Base-by-base conservation (phyloP, 2,113 vertebrate genomes). In the Lasiurus cinereus region DNA sequence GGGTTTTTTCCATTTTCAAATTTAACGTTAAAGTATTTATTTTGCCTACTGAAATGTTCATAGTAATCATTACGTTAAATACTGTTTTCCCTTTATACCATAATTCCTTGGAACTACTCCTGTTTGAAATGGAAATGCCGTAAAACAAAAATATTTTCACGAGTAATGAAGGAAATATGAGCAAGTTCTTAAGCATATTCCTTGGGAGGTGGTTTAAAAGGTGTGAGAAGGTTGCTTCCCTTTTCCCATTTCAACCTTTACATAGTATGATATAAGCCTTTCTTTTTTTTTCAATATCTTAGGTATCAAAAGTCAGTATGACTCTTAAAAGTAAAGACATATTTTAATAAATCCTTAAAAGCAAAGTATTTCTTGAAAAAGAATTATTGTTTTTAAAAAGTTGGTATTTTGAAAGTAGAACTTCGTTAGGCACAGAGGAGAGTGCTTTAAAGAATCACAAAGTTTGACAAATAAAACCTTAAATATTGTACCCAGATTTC, bases 141-240 rank as follows among this genome's bases (percentile, higher is more conserved):
- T 86, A 79, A 95, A 56, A 88, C 31, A 94, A 96, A 88, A 95
- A 94, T 94, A 96, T 90, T 97, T 97, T 94, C 79, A 43, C 31
- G 27, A 91, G 79, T 94, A 80, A 74, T 80, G 89, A 94, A 95
- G 80, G 83, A 91, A 96, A 79, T 83, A 48, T 74, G 22, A 95
- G 70, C 69, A 88, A 88, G 48, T 56, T 94, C 82, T 64, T 92
- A 88, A 27, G 11, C 36, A 29, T 43, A 67, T 72, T 95, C 29
- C 64, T 86, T 91, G 52, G 52, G 74, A 97, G 62, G 54, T 77
- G 50, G 79, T 46, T 95, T 91, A 62, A 52, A 83, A 48, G 4
- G 24, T 90, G 46, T 67, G 76, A 73, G 52, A 93, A 95, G 54
- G 46, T 31, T 43, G 46, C n/a, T 92, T 69, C 11, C 43, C 33